Base-by-base conservation (phyloP, 2,888 invertebrate genomes). In the Mythimna pallens region DNA sequence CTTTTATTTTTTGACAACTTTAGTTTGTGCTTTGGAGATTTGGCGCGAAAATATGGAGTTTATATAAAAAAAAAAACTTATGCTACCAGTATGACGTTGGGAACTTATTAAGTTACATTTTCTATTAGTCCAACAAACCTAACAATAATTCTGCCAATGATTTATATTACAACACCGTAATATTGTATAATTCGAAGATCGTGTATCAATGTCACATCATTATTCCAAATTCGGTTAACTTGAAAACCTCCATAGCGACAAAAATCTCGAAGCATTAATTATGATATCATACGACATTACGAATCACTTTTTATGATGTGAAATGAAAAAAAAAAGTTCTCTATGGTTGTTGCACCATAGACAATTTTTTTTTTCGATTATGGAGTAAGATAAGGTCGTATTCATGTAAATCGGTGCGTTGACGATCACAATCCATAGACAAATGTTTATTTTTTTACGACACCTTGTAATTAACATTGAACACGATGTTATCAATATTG, bases 391-490 rank as follows among this genome's bases (percentile, higher is more conserved):
- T 58, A 58, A 66, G 67, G 66, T 52, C 70, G 30, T 63, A 58
- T 72, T 83, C 80, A 78, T 81, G 74, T 78, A 70, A 65, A 70
- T 68, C 72, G 71, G 72, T 78, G 81, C 70, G 73, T 70, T 64
- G 30, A 71, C 70, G 58, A 63, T 73, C 83, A 72, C 78, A 69
- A 78, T 79, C 73, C 73, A 81, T 83, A 79, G 71, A 79, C 47
- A 80, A 55, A 76, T 64, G 66, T 75, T 73, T 75, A 70, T 76
- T 81, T 81, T 76, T 81, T 80, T 82, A 70, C 66, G 58, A 69
- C 59, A 76, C 65, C 65, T 79, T 79, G 62, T 83, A 80, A 80
- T 81, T 78, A 81, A 7, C 63, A 67, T 66, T 69, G 76, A 30
- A 30, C 30, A 59, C 65, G 73, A 83, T 76, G 72, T 64, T 76